Conservation (phyloP, 2,113 vertebrate species). For the Litocranius walleri region DNA sequence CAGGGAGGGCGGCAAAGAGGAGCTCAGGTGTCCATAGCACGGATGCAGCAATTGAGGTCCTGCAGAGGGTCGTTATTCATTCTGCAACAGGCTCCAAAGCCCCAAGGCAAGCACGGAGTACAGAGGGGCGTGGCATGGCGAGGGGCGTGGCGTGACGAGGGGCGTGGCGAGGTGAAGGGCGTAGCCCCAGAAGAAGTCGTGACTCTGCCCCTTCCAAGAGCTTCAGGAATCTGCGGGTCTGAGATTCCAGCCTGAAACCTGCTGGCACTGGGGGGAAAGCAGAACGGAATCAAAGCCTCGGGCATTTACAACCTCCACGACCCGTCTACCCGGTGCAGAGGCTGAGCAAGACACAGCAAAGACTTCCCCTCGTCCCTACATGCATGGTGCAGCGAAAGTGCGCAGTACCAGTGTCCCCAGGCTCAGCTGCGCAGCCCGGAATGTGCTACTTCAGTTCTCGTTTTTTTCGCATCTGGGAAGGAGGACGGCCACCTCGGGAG, state of each 20-base stretch:
- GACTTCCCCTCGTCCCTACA: too few species aligned
- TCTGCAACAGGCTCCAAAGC: accelerated
- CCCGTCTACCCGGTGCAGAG: not conserved
- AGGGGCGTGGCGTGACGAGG: not conserved
- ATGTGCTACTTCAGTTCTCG: not conserved
- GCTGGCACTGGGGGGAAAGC: accelerated
- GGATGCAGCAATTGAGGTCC: not conserved
- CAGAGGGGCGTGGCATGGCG: not conserved
- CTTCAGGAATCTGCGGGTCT: accelerated
- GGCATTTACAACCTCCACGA: not conserved
- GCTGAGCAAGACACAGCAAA: not conserved
- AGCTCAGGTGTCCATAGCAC: not conserved
- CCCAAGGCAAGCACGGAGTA: not conserved
- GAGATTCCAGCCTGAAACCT: not conserved
- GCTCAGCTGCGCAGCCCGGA: not conserved
- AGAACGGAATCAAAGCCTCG: not conserved
- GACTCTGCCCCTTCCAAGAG: accelerated
- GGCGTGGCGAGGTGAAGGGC: not conserved
- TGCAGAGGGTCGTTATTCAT: too few species aligned
- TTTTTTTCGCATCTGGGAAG: not conserved
- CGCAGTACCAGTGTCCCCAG: accelerated
- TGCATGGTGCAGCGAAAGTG: accelerated
- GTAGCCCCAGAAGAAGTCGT: accelerated
- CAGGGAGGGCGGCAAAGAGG: not conserved
- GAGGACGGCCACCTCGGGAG: not conserved